phyloP scores from a whole-genome alignment of 2,797 vertebrate genomes.

The Aldrovandia affinis region DNA sequence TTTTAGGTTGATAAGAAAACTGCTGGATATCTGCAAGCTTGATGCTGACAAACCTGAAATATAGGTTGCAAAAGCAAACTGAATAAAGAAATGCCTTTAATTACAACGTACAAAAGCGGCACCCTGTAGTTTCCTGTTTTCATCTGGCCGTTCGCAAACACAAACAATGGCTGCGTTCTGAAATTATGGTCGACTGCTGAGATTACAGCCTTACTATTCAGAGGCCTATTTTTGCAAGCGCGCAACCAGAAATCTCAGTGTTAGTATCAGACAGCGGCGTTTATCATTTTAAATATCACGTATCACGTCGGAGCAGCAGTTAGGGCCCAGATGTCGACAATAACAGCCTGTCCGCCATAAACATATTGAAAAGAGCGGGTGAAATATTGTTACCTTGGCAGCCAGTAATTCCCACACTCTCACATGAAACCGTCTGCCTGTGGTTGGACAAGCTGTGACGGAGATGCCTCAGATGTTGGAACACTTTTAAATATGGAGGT shows the following conservation, averaged over 20 bases:
- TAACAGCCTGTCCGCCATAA: conserved; percentile 61
- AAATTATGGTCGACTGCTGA: conserved; percentile 38
- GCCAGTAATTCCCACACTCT: conserved; percentile 35
- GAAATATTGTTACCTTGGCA: conserved; percentile 55
- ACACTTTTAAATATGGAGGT: background rate
- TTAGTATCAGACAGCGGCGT: conserved; percentile 42
- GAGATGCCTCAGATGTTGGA: background rate
- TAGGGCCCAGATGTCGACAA: conserved; percentile 62
- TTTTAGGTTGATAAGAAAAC: background rate
- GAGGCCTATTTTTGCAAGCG: conserved; percentile 33
- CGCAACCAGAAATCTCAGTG: background rate
- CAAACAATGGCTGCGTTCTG: conserved; percentile 34
- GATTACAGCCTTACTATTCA: conserved; percentile 57
- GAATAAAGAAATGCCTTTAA: conserved; percentile 30
- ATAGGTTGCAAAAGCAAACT: conserved; percentile 24
- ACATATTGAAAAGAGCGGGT: conserved; percentile 46
- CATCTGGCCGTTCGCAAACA: conserved; percentile 26
- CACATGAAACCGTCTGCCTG: conserved; percentile 45
- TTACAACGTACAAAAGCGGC: conserved; percentile 25
- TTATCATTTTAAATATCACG: conserved; percentile 54
- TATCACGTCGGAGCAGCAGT: conserved; percentile 58
- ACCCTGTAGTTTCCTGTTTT: conserved; percentile 18
- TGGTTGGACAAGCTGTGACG: conserved; percentile 32
- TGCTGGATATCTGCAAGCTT: conserved; percentile 22
- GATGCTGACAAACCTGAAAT: conserved; percentile 7